Evolutionary conservation across 2,888 invertebrate genomes (phyloP), one percentile per base, ranked within the genome.

Genomic region (Mallateleia sp.): DNA sequence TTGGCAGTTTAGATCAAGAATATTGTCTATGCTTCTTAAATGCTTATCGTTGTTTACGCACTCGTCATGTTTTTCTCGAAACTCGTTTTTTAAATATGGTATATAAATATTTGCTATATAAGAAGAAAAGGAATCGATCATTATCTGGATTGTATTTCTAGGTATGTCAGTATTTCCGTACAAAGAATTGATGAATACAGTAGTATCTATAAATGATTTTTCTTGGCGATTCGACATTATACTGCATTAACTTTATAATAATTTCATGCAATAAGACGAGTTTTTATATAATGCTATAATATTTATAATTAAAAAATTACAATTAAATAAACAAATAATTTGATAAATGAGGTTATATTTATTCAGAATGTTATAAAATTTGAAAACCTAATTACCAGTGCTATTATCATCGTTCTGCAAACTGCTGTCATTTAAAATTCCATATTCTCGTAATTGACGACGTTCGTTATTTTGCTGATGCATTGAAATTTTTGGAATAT

Each of bases 381-480:
- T n/a, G n/a, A n/a, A n/a, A n/a, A n/a, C n/a, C n/a, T 45, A 38
- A 38, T 38, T 38, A 38, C 38, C 38, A 38, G n/a, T n/a, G 2
- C 4, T 45, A 45, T 45, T n/a, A n/a, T n/a, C 45, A 7, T 45
- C 45, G n/a, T 45, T n/a, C 15, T 45, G 15, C 45, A 45, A 45
- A 45, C 9, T n/a, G n/a, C n/a, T 7, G 2, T 45, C 45, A 3
- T 45, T 45, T 45, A 45, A 15, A 15, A 45, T 45, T 9, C n/a
- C 45, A 45, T n/a, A 45, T 45, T 75, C 58, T 14, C 11, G 15
- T 75, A 75, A 75, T n/a, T 75, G 62, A 22, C 38, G 25, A n/a
- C 64, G 75, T 38, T 75, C 75, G 14, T 64, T 24, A 38, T 75
- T 75, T 75, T 5, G 52, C 75, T 22, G 60, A 50, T 9, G 75